Percentiles rank a stretch among this genome's conserved stretches.
These are phyloP conservation scores for Chymomyza procnemis DNA, from an alignment of 2,888 invertebrate genomes.

Conservation along the genomic window DNA sequence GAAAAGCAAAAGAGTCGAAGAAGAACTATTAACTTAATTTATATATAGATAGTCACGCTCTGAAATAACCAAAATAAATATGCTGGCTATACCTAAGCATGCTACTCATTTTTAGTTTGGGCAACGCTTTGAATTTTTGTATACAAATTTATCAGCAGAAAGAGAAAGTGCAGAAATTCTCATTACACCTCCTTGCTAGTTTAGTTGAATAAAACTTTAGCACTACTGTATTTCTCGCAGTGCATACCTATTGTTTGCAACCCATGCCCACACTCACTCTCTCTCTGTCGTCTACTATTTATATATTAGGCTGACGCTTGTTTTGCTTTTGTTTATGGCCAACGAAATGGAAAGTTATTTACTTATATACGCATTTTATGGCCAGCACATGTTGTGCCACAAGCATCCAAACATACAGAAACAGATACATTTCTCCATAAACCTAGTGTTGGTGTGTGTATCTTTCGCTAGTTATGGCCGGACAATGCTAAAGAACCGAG, in stretches of 20 bases:
- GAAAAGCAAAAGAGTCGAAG: background rate
- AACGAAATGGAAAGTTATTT: slow-evolving; percentile 72
- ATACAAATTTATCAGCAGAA: no score
- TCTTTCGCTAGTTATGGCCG: background rate
- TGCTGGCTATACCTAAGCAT: no score
- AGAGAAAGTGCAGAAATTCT: no score
- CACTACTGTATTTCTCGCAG: background rate
- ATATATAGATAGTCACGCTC: no score
- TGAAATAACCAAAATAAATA: no score
- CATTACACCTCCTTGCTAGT: no score
- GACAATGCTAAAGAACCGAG: background rate
- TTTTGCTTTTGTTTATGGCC: slow-evolving; percentile 61
- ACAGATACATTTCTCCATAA: background rate
- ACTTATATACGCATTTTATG: slow-evolving; percentile 64
- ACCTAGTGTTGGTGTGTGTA: background rate
- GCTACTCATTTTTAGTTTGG: no score
- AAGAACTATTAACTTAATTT: no score
- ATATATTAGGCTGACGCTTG: background rate
- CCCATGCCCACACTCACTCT: background rate
- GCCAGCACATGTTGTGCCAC: slow-evolving; percentile 57
- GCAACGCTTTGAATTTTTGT: no score
- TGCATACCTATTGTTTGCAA: background rate
- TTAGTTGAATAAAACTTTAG: no score
- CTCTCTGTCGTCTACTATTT: background rate
- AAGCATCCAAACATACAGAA: slow-evolving; percentile 11